Base-by-base conservation (phyloP, 2,797 vertebrate genomes). In the Anguilla pacifica region DNA sequence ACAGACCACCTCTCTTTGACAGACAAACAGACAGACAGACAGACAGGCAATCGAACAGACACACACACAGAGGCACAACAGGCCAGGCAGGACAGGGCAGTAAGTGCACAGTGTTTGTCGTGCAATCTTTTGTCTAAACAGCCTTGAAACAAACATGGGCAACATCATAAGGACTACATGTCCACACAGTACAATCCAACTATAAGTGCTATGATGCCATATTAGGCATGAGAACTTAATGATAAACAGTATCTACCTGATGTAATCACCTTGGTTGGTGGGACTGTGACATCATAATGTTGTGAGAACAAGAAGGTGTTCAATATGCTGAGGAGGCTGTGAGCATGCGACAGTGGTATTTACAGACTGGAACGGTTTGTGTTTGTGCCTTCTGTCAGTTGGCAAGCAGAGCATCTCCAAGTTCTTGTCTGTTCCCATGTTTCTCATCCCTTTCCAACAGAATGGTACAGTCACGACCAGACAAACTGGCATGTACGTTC, bases 101-200 rank as follows among this genome's bases (percentile, higher is more conserved):
- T 5, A 64, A 22, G 39, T 53, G 39, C 19, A 83, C 86, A 39
- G 19, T 67, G n/a, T 7, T 25, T n/a, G 61, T 43, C 19, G 22
- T 57, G 43, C 77, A 82, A 22, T 82, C 43, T 25, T 82, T 25
- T 51, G 55, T 86, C 35, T 59, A 22, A 79, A 39, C 39, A 13
- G 59, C 31, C 51, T 49, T 22, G 57, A 72, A 39, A 46, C 10
- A 35, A 15, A 46, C 11, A 51, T 19, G 3, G 31, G 43, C 0
- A 83, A 83, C n/a, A 61, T 4, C 22, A 51, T 7, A 57, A 85
- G 17, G 85, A 87, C 35, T 19, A 84, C 46, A 84, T 84, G 6
- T 53, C 49, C 1, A 35, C 79, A 74, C 17, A 90, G 87, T 87
- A 87, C 85, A 89, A 85, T 89, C 87, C 72, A 84, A 84, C 61